Percentiles rank a stretch among this genome's conserved stretches.
These are phyloP conservation scores for Dasypolia templi DNA, from an alignment of 2,888 invertebrate genomes.

Conservation along the genomic window DNA sequence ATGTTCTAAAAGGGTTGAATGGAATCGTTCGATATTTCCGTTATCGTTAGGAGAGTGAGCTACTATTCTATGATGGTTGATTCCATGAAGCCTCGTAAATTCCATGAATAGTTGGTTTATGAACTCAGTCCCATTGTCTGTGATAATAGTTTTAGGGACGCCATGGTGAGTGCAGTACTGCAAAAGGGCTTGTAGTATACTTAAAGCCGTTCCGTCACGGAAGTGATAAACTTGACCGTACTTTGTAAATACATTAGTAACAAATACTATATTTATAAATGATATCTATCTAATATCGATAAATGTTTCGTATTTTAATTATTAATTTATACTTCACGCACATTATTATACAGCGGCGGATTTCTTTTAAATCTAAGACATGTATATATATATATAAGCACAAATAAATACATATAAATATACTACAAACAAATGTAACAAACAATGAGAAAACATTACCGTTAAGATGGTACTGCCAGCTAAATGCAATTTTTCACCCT, in stretches of 20 bases:
- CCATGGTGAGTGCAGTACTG: background rate
- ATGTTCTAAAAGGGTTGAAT: background rate
- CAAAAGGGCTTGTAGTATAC: background rate
- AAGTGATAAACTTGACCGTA: background rate
- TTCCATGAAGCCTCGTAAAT: background rate
- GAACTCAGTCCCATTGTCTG: background rate
- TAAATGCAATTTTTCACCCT: too few species aligned
- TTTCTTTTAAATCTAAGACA: too few species aligned
- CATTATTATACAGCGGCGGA: too few species aligned
- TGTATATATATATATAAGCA: too few species aligned
- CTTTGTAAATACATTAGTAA: background rate
- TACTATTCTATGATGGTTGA: background rate
- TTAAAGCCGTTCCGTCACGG: background rate
- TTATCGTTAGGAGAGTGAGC: background rate
- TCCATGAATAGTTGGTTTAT: slow-evolving; percentile 1
- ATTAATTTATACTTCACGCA: too few species aligned
- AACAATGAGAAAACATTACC: too few species aligned
- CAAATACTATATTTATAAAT: too few species aligned
- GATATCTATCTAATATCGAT: too few species aligned
- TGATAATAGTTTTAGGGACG: background rate
- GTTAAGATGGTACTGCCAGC: too few species aligned
- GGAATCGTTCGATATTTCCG: background rate
- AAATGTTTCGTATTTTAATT: background rate
- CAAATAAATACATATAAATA: too few species aligned
- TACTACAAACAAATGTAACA: too few species aligned